Percentiles rank a stretch among this genome's conserved stretches.
phyloP scores from a whole-genome alignment of 2,888 invertebrate genomes.

The Phrixothrix hirtus region DNA sequence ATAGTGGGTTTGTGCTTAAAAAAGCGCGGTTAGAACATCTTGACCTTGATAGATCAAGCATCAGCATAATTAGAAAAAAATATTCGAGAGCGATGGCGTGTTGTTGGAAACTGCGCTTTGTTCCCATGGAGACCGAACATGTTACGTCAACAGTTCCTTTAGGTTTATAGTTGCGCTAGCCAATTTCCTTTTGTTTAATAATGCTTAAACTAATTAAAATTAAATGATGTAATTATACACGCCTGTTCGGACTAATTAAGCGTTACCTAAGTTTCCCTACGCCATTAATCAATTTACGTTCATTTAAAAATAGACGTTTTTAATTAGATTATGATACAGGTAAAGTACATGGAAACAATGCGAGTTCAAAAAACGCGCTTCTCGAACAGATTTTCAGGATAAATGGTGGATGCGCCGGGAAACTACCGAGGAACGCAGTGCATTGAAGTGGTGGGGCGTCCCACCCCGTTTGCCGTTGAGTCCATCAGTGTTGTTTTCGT shows the following conservation, averaged over 20 bases:
- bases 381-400: constrained; percentile 9
- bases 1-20: constrained; percentile 10
- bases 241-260: too few species aligned
- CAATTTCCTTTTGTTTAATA: constrained; percentile 8
- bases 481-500: constrained; percentile 27
- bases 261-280: too few species aligned
- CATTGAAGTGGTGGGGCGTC: constrained; percentile 25
- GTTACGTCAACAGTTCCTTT: constrained; percentile 29
- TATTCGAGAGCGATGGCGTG: constrained; percentile 20
- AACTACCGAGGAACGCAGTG: constrained; percentile 23
- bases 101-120: constrained; percentile 32
- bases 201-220: constrained; percentile 12
- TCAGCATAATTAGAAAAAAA: constrained; percentile 25
- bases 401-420: constrained; percentile 31
- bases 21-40: constrained; percentile 13
- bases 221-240: constrained; percentile 6
- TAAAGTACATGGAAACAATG: too few species aligned
- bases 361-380: too few species aligned
- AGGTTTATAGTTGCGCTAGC: constrained; percentile 22
- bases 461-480: constrained; percentile 29
- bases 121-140: constrained; percentile 36
- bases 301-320: too few species aligned
- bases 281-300: too few species aligned
- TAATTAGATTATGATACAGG: too few species aligned
- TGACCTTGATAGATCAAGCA: constrained; percentile 18